Base-by-base conservation (phyloP, 1,140 invertebrate genomes). In the Papilio polyxenes region DNA sequence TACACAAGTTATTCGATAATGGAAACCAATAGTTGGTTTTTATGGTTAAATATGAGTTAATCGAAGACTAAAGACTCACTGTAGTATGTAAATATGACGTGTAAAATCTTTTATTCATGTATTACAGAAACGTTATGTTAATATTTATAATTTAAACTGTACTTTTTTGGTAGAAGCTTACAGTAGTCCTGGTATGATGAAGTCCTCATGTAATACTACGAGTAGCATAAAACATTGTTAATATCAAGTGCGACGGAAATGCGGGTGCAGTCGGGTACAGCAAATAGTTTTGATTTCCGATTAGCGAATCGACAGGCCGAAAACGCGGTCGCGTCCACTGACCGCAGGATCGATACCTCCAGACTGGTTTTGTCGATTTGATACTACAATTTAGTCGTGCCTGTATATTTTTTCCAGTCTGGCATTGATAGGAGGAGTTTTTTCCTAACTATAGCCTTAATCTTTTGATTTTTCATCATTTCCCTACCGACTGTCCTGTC, bases 271-370 rank as follows among this genome's bases (percentile, higher is more conserved):
- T 72, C 65, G 65, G 65, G 65, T 23, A 31, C 65, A 15, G 31
- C 65, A 37, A 72, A 37, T 72, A 72, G 31, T 72, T 72, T 10
- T 72, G 65, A 10, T 72, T 72, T 72, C 31, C 65, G 65, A 72
- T 72, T 37, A 72, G 65, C 65, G 65, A 72, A 72, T 37, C 65
- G 65, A 37, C 37, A 72, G 65, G 65, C 6, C 65, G 65, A 72
- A 72, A 40, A 40, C 65, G 23, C 65, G 65, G 31, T 31, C 53
- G 13, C 65, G 13, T 37, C 65, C 31, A 7, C 65, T 13, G 65
- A 72, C 65, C 65, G 31, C 65, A 10, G 31, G 65, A 72, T 72
- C 65, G 31, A 72, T 72, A 72, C 31, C 23, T 15, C 6, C 31
- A 11, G 31, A 40, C 23, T 72, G 31, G 65, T 37, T 69, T 40